Evolutionary conservation across 2,888 invertebrate genomes (phyloP).

Genomic region (Calliopum simillimum): DNA sequence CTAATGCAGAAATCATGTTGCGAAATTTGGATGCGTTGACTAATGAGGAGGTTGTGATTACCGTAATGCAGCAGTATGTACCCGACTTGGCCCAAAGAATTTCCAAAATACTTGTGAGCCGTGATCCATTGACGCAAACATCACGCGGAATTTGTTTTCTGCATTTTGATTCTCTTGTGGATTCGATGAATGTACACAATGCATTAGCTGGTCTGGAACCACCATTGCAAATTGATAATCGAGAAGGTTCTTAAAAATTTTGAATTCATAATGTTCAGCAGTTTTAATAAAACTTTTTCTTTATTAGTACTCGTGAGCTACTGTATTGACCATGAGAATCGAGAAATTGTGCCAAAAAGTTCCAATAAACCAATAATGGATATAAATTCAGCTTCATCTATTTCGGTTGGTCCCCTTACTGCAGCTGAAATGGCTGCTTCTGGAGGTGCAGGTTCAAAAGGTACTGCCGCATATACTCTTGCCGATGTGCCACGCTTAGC

Average conservation of each 20-base stretch:
- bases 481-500: conserved; percentile 80
- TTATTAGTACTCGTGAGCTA: conserved; percentile 65
- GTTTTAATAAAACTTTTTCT: neutral
- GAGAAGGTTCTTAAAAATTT: conserved; percentile 56
- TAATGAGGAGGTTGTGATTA: conserved; percentile 91
- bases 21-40: conserved; percentile 92
- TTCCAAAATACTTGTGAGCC: conserved; percentile 85
- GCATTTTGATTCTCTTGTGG: conserved; percentile 85
- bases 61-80: conserved; percentile 80
- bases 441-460: conserved; percentile 3
- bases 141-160: conserved; percentile 85
- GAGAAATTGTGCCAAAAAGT: conserved; percentile 50
- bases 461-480: conserved; percentile 67
- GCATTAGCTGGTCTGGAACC: conserved; percentile 71
- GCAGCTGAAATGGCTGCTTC: conserved; percentile 40
- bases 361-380: conserved; percentile 16
- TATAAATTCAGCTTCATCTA: conserved; percentile 28
- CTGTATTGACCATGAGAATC: conserved; percentile 65
- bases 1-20: conserved; percentile 77
- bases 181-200: conserved; percentile 83
- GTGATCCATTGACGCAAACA: conserved; percentile 86
- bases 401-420: conserved; percentile 43
- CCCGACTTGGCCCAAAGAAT: conserved; percentile 80
- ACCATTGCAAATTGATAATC: conserved; percentile 69
- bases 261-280: too few species aligned